Evolutionary conservation across 2,888 invertebrate species (phyloP).

Genomic region (Alsophila aescularia): DNA sequence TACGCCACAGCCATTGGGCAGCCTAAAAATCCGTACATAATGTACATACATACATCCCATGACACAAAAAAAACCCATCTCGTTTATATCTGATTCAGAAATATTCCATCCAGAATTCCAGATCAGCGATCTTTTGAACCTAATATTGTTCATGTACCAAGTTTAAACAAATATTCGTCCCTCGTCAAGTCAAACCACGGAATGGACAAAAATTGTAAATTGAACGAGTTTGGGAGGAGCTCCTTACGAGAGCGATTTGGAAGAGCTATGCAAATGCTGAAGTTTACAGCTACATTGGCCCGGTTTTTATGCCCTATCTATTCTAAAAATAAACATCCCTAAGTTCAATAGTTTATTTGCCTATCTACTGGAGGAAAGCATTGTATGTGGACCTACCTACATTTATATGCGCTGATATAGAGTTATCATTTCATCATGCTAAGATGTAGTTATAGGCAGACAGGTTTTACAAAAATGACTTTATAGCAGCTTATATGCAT

Average conservation of each 20-base stretch:
- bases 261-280: constrained; percentile 26
- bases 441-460: too few species aligned
- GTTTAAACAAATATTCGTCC: constrained; percentile 1
- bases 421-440: too few species aligned
- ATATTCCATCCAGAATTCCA: neutral
- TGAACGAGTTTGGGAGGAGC: constrained; percentile 22
- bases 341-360: neutral
- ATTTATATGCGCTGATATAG: too few species aligned
- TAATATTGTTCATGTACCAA: too few species aligned
- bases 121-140: too few species aligned
- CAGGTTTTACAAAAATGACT: too few species aligned
- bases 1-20: too few species aligned
- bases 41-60: too few species aligned
- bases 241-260: constrained; percentile 13
- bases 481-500: too few species aligned
- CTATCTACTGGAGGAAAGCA: neutral
- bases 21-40: too few species aligned
- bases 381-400: neutral
- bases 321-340: neutral
- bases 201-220: constrained; percentile 27
- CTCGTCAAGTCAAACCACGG: neutral
- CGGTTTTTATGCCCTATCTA: neutral
- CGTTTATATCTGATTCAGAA: too few species aligned
- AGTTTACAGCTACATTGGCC: constrained; percentile 10
- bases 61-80: too few species aligned